Evolutionary conservation across 1,140 invertebrate species (phyloP), one percentile per base, ranked within the genome.

Genomic region (Proales similis): DNA sequence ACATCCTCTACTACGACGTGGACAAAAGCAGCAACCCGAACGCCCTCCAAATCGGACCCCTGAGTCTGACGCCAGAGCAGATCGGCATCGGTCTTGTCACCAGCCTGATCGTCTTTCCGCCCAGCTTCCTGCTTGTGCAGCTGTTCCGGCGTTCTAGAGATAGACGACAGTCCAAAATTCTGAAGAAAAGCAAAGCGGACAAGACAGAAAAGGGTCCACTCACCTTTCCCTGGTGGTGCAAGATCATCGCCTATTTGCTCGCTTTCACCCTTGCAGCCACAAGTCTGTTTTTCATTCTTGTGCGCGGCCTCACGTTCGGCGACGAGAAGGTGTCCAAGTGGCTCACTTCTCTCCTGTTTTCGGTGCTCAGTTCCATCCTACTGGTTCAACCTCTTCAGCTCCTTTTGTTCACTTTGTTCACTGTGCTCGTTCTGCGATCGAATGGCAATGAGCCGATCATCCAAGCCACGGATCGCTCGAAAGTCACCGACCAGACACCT

Each of bases 331-430:
- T 76, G 36, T 73, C 74, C 45, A 78, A 81, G 67, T 82, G 80
- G 80, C 74, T 82, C 3, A 78, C 78, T 1, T 79, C 80, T 1
- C 72, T 81, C 63, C 48, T 81, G 36, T 69, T 80, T 3, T 80
- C 79, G 1, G 80, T 81, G 70, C 74, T 81, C 63, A 73, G 73
- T 45, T 80, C 79, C 0, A 70, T 81, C 12, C 72, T 82, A 48
- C 65, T 82, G 20, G 80, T 79, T 19, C 79, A 81, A 66, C 80
- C 80, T 6, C 72, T 81, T 27, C 74, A 73, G 68, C 71, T 81
- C 24, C 71, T 80, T 67, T 65, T 80, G 17, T 67, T 76, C 26
- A 78, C 80, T 0, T 72, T 80, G 36, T 66, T 81, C 19, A 69
- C 80, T 24, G 77, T 77, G 2, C 68, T 77, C 46, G 66, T 81